Conservation (phyloP, 1,140 invertebrate genomes). For the Lucilia cuprina region DNA sequence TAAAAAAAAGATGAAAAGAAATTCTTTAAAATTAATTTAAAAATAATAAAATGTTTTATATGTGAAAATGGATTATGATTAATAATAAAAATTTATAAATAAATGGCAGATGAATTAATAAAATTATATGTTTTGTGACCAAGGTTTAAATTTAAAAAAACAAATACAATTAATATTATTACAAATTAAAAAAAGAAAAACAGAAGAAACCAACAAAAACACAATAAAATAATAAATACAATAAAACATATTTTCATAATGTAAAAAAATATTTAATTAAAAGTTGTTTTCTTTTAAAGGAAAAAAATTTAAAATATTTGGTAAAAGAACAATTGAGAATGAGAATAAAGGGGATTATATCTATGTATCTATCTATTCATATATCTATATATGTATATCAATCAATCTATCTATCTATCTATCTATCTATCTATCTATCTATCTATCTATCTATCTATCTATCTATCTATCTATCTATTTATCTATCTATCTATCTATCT, state of each 20-base stretch:
- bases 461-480: too few relatives aligned
- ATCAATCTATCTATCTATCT: too few relatives aligned
- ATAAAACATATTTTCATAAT: constrained; percentile 31
- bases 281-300: neutral
- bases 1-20: constrained; percentile 13
- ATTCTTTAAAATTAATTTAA: neutral
- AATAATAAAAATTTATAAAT: neutral
- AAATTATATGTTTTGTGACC: constrained; percentile 21
- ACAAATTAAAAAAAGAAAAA: constrained; percentile 12
- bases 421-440: too few relatives aligned
- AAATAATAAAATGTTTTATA: constrained; percentile 1
- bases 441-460: too few relatives aligned
- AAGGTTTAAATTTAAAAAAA: constrained; percentile 27
- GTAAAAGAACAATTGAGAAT: too few relatives aligned
- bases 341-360: too few relatives aligned
- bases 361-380: too few relatives aligned
- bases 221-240: constrained; percentile 19
- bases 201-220: neutral
- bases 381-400: too few relatives aligned
- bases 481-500: too few relatives aligned
- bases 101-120: neutral
- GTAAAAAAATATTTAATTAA: neutral
- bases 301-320: too few relatives aligned
- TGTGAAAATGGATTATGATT: neutral
- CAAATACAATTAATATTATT: constrained; percentile 25